A percentile compares a stretch with the other conserved stretches of the same genome.
These are phyloP conservation scores for Darwinula stevensoni DNA, from an alignment of 2,888 invertebrate species.

Conservation along the genomic window DNA sequence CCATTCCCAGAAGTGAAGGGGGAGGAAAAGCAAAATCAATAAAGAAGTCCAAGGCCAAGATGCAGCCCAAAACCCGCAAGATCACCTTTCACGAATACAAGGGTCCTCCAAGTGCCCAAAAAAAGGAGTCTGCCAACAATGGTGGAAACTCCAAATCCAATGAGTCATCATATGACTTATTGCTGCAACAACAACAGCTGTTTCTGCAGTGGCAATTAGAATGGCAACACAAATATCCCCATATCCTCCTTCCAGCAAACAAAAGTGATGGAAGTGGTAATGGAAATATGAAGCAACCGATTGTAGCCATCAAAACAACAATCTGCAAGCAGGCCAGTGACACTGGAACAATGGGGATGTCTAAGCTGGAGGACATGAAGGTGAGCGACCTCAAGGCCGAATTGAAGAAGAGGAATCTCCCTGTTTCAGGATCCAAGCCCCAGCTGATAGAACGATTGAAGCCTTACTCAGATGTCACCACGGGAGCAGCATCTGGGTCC, in stretches of 20 bases:
- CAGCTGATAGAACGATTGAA: slow-evolving; percentile 71
- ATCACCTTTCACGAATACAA: slow-evolving; percentile 95
- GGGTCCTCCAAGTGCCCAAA: slow-evolving; percentile 69
- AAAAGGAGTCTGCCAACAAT: slow-evolving; percentile 18
- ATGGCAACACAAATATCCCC: slow-evolving; percentile 47
- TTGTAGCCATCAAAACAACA: no score
- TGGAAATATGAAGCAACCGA: no score
- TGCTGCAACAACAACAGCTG: slow-evolving; percentile 77
- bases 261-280: slow-evolving; percentile 10
- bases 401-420: slow-evolving; percentile 66
- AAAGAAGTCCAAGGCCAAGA: slow-evolving; percentile 52
- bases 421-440: slow-evolving; percentile 86
- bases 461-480: slow-evolving; percentile 18
- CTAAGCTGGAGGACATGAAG: slow-evolving; percentile 73
- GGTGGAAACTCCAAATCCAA: no score
- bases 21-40: slow-evolving; percentile 26
- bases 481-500: background rate
- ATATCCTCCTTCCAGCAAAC: slow-evolving; percentile 40
- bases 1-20: slow-evolving; percentile 6
- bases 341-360: slow-evolving; percentile 6
- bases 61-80: slow-evolving; percentile 45
- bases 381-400: slow-evolving; percentile 81
- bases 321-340: background rate
- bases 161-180: slow-evolving; percentile 64
- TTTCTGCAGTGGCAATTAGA: slow-evolving; percentile 62